Percentiles rank a stretch among this genome's conserved stretches.
These are phyloP conservation scores for Batillaria attramentaria DNA, from an alignment of 1,140 invertebrate species.

Conservation along the genomic window DNA sequence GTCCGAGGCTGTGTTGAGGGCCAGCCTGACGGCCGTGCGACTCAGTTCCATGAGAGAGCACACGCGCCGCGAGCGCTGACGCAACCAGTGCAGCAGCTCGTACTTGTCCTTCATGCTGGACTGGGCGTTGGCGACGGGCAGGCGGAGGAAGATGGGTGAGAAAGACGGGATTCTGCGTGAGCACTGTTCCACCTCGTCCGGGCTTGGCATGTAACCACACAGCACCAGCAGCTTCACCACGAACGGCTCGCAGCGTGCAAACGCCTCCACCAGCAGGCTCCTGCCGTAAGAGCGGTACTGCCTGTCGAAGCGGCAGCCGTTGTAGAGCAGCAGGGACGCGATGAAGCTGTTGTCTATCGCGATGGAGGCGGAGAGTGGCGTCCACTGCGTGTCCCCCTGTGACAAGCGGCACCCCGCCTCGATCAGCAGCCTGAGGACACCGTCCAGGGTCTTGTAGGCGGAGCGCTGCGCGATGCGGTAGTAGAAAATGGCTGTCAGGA, in stretches of 20 bases:
- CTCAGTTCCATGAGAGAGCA: constrained; percentile 53
- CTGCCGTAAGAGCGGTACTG: constrained; percentile 43
- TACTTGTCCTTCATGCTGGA: constrained; percentile 42
- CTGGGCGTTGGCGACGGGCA: constrained; percentile 50
- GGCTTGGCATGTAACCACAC: constrained; percentile 57
- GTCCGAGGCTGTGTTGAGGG: constrained; percentile 50
- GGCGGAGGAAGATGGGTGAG: constrained; percentile 57
- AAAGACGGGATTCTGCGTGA: constrained; percentile 60
- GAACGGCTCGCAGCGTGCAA: constrained; percentile 60
- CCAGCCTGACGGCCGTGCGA: constrained; percentile 50
- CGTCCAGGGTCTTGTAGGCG: constrained; percentile 53
- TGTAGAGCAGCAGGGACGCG: constrained; percentile 58
- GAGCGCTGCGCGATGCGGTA: constrained; percentile 57
- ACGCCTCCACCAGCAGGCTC: constrained; percentile 63
- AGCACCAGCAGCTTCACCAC: constrained; percentile 58
- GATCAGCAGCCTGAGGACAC: constrained; percentile 53
- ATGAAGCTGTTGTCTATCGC: constrained; percentile 61
- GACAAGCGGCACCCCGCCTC: constrained; percentile 60
- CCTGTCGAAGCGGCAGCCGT: constrained; percentile 56
- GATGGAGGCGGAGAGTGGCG: constrained; percentile 58
- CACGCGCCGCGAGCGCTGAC: constrained; percentile 43
- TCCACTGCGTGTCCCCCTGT: constrained; percentile 62
- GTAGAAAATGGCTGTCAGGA: constrained; percentile 65
- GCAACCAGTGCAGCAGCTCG: constrained; percentile 55
- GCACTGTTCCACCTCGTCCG: constrained; percentile 62